Evolutionary conservation across 2,888 invertebrate genomes (phyloP).

Genomic region (Tholera decimalis): DNA sequence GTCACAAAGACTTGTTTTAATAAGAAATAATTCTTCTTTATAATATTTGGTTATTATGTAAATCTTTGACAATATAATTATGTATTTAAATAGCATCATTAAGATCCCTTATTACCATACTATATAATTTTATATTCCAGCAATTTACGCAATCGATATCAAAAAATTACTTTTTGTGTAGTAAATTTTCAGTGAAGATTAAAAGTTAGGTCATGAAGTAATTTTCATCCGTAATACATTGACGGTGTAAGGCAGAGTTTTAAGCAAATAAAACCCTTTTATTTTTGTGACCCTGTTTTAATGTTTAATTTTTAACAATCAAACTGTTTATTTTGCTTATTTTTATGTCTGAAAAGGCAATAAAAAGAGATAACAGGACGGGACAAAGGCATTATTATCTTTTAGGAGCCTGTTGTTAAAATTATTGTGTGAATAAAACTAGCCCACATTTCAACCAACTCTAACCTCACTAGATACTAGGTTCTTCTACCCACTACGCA

Average conservation of each 20-base stretch:
- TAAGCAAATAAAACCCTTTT: conserved; percentile 40
- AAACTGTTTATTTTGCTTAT: conserved; percentile 39
- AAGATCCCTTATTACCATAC: too few relatives aligned
- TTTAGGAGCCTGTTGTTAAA: conserved; percentile 18
- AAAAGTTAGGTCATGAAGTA: conserved; percentile 11
- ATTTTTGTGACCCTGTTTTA: conserved; percentile 27
- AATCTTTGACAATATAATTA: too few relatives aligned
- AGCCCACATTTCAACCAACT: not conserved
- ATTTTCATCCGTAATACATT: conserved; percentile 28
- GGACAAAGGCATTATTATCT: conserved; percentile 31
- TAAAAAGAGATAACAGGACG: conserved; percentile 37
- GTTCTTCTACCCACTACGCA: not conserved
- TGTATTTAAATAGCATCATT: too few relatives aligned
- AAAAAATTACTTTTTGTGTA: not conserved
- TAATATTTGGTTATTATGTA: too few relatives aligned
- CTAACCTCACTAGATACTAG: not conserved
- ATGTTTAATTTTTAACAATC: conserved; percentile 34
- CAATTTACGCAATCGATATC: not conserved
- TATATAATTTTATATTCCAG: too few relatives aligned
- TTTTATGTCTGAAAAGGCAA: conserved; percentile 36
- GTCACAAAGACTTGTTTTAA: too few relatives aligned
- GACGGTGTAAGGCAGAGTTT: conserved; percentile 20
- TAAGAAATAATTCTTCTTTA: too few relatives aligned
- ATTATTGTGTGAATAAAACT: conserved; percentile 25
- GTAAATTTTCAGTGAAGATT: not conserved